phyloP scores from a whole-genome alignment of 2,113 vertebrate genomes.

The Callopanchax toddi region DNA sequence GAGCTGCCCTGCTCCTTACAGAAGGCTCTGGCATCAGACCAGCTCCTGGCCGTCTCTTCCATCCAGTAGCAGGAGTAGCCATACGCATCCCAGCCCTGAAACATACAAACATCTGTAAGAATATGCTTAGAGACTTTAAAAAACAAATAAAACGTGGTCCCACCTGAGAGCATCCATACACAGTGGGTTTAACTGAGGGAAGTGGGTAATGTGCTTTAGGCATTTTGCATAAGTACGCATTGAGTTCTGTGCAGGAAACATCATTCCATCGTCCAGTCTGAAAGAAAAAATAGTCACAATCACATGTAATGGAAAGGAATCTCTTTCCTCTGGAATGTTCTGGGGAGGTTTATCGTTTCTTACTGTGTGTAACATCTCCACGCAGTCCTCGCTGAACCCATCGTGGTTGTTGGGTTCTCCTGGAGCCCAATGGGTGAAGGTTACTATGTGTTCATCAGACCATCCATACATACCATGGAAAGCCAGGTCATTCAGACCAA shows the following conservation, averaged over 20 bases:
- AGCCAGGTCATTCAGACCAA: conserved; percentile 74
- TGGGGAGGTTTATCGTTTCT: not conserved
- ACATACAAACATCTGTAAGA: not conserved
- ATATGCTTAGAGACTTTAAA: not conserved
- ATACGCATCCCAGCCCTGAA: conserved; percentile 81
- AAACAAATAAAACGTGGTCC: not conserved
- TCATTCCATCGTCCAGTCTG: conserved; percentile 82
- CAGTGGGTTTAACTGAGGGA: conserved; percentile 76
- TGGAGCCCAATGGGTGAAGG: conserved; percentile 81
- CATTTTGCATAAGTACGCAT: conserved; percentile 80
- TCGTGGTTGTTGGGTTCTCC: conserved; percentile 80
- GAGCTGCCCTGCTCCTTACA: conserved; percentile 60
- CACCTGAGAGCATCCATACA: conserved; percentile 80
- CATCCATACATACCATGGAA: conserved; percentile 71
- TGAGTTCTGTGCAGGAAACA: conserved; percentile 75
- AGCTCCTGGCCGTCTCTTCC: conserved; percentile 69
- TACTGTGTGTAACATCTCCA: conserved; percentile 77
- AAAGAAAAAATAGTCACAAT: not conserved
- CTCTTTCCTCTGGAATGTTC: not conserved
- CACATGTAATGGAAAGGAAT: not conserved
- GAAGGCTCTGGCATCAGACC: conserved; percentile 75
- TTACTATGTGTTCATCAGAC: conserved; percentile 70
- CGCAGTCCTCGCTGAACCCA: conserved; percentile 78
- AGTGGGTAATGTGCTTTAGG: conserved; percentile 78
- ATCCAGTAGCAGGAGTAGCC: conserved; percentile 81